Conservation (phyloP, 2,797 vertebrate genomes). For the Lindbergichthys nudifrons region DNA sequence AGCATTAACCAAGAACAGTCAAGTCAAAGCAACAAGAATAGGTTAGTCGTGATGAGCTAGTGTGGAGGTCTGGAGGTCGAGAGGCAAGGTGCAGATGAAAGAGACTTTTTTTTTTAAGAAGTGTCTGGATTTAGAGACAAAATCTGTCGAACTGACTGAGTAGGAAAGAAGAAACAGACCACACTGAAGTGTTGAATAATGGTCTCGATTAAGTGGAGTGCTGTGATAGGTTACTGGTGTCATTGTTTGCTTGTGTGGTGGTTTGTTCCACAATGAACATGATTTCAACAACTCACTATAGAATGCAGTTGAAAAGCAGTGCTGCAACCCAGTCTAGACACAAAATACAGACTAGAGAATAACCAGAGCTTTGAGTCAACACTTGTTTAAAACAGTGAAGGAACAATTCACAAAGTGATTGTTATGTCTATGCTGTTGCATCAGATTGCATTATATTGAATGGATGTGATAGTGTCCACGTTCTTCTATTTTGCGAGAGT, state of each 20-base stretch:
- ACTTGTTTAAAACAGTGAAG: background rate
- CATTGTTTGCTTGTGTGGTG: constrained; percentile 8
- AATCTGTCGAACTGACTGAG: constrained; percentile 27
- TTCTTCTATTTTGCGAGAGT: background rate
- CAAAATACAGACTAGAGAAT: background rate
- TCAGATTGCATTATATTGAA: background rate
- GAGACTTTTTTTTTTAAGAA: background rate
- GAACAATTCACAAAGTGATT: background rate
- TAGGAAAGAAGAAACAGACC: constrained; percentile 12
- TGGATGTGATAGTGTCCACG: background rate
- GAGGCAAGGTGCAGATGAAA: constrained; percentile 18
- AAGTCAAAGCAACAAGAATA: constrained; percentile 18
- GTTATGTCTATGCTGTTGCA: background rate
- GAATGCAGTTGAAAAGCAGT: background rate
- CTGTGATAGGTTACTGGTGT: constrained; percentile 19
- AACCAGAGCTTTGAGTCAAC: background rate
- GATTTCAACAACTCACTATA: constrained; percentile 5
- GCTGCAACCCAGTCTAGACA: background rate
- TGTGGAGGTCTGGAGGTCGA: constrained; percentile 18
- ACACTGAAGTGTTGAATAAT: constrained; percentile 28
- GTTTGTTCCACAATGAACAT: constrained; percentile 10
- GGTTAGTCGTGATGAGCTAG: background rate
- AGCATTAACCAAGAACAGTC: constrained; percentile 3
- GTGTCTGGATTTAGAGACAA: constrained; percentile 9
- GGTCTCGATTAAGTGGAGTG: constrained; percentile 7